phyloP scores from a whole-genome alignment of 2,113 vertebrate species.

The Ptilonorhynchus violaceus region DNA sequence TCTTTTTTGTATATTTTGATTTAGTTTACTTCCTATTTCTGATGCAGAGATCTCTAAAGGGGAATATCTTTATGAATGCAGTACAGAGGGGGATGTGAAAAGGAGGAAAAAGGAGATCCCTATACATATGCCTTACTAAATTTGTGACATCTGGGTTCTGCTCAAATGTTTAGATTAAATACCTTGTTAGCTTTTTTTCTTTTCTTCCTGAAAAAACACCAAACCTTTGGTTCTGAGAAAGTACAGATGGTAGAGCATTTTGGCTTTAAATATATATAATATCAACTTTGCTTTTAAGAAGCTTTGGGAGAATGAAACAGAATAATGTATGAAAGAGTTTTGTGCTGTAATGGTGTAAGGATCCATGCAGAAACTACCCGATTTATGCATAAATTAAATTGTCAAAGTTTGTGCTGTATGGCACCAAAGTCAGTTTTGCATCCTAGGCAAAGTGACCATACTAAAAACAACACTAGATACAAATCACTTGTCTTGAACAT shows the following conservation, averaged over 20 bases:
- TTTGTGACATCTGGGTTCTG: not conserved
- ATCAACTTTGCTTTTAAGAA: not conserved
- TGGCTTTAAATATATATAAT: not conserved
- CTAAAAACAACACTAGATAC: not conserved
- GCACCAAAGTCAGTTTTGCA: not conserved
- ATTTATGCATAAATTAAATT: not conserved
- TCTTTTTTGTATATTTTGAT: not conserved
- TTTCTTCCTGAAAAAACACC: not conserved
- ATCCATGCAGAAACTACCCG: not conserved
- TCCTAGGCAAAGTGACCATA: accelerated
- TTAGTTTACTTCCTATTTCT: not conserved
- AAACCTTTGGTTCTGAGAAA: not conserved
- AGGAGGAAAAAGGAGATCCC: not conserved
- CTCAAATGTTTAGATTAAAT: not conserved
- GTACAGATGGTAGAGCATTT: not conserved
- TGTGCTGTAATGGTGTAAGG: not conserved
- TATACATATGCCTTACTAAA: not conserved
- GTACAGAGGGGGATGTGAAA: not conserved
- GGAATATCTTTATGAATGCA: not conserved
- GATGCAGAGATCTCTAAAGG: not conserved
- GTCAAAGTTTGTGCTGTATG: not conserved
- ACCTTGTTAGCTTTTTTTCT: not conserved
- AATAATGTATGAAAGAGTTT: not conserved
- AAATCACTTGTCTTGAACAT: not conserved
- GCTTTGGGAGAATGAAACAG: not conserved